phyloP scores from a whole-genome alignment of 2,888 invertebrate genomes.

The Eupeodes latifasciatus region DNA sequence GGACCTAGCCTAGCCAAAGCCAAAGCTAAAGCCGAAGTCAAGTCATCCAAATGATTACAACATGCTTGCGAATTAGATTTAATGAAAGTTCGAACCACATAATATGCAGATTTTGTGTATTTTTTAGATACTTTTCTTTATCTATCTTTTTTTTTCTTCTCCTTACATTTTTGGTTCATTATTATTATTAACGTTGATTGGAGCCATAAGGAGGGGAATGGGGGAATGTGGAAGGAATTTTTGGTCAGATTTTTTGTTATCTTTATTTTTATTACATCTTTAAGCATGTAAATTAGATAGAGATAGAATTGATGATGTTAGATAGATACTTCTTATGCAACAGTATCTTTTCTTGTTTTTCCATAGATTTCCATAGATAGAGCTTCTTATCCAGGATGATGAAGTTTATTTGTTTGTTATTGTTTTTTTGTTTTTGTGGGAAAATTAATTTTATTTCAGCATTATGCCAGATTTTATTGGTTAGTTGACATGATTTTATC shows the following conservation, averaged over 20 bases:
- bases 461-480: conserved; percentile 21
- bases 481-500: conserved; percentile 45
- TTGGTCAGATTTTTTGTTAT: conserved; percentile 43
- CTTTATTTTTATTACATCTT: conserved; percentile 31
- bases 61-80: conserved; percentile 70
- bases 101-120: conserved; percentile 55
- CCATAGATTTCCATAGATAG: too few relatives aligned
- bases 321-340: conserved; percentile 45
- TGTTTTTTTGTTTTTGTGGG: not conserved
- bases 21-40: not conserved
- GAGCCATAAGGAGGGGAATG: not conserved
- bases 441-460: conserved; percentile 15
- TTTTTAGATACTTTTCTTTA: conserved; percentile 40
- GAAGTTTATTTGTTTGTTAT: not conserved
- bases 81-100: conserved; percentile 67
- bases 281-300: conserved; percentile 40
- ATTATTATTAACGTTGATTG: conserved; percentile 28
- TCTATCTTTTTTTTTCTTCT: not conserved
- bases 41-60: conserved; percentile 62
- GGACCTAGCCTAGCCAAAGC: not conserved
- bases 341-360: not conserved
- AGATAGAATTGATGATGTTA: conserved; percentile 52
- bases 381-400: not conserved
- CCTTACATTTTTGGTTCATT: not conserved
- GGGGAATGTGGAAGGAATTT: conserved; percentile 30